Evolutionary conservation across 2,113 vertebrate species (phyloP), one percentile per base, ranked within the genome.

Genomic region (Etia nguti): DNA sequence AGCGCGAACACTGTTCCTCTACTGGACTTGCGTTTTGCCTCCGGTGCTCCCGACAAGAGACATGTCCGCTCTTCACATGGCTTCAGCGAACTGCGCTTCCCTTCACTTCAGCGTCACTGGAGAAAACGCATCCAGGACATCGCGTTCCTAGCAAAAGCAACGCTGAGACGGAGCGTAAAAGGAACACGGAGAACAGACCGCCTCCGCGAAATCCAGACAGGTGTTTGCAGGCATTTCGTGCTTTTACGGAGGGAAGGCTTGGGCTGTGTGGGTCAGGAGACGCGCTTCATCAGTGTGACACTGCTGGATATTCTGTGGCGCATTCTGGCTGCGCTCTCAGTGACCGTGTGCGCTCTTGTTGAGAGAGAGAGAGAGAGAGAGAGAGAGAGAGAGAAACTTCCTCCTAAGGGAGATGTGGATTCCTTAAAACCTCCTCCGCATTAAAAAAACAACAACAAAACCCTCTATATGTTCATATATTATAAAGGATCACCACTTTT

Each of bases 111-210:
- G 77, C 31, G 29, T 81, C 91, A 83, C 73, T 87, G 77, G 68
- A 82, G 54, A 79, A 82, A 92, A 92, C 43, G 22, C 93, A 83
- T 79, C 86, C 91, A 88, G 94, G 60, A 94, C 95, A 94, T 91
- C 31, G 48, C 81, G 93, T 92, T 89, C 89, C 84, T n/a, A 48
- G 48, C 90, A 43, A 34, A 56, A 85, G 46, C 62, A 59, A 80
- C 84, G 85, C 84, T 57, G 86, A 36, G 38, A 85, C 20, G 26
- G 5, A 4, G 84, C 83, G 55, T 57, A 10, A 62, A 83, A 34
- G 8, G 29, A 84, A 24, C 3, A 13, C 18, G n/a, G 5, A 24
- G 52, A 81, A 11, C 56, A 57, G 34, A 68, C 15, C 29, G 55
- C 38, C 20, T 80, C 86, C 70, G 22, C 10, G 38, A 81, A 85